phyloP scores from a whole-genome alignment of 2,888 invertebrate genomes.

The Callyntrura guangdongensis region DNA sequence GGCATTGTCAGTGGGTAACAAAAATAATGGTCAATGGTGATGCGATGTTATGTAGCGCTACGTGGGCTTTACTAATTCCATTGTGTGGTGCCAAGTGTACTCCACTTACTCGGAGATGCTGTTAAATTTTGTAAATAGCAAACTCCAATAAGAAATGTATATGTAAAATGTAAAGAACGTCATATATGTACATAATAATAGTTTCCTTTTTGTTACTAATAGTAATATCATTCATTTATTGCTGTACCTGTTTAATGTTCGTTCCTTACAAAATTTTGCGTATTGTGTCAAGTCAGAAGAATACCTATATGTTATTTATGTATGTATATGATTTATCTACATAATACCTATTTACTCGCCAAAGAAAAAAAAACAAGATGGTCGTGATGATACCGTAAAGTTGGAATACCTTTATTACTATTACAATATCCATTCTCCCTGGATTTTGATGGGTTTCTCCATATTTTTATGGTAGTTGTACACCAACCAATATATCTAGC shows the following conservation, averaged over 20 bases:
- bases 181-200: not conserved
- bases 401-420: conserved; percentile 41
- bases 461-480: conserved; percentile 53
- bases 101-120: not conserved
- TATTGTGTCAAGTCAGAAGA: not conserved
- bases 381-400: conserved; percentile 66
- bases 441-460: conserved; percentile 51
- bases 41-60: not conserved
- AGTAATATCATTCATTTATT: not conserved
- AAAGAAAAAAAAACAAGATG: not conserved
- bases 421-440: conserved; percentile 13
- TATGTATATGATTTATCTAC: not conserved
- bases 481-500: conserved; percentile 7
- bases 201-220: not conserved
- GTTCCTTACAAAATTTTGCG: not conserved
- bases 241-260: not conserved
- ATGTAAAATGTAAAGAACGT: not conserved
- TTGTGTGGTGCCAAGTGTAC: not conserved
- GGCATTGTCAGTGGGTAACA: not conserved
- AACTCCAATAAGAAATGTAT: not conserved
- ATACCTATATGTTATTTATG: not conserved
- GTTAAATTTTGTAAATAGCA: conserved; percentile 30
- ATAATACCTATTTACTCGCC: not conserved
- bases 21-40: not conserved
- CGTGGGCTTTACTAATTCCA: not conserved